Percentiles rank a stretch among this genome's conserved stretches.
phyloP scores from a whole-genome alignment of 2,113 vertebrate species.

The Etia nguti region DNA sequence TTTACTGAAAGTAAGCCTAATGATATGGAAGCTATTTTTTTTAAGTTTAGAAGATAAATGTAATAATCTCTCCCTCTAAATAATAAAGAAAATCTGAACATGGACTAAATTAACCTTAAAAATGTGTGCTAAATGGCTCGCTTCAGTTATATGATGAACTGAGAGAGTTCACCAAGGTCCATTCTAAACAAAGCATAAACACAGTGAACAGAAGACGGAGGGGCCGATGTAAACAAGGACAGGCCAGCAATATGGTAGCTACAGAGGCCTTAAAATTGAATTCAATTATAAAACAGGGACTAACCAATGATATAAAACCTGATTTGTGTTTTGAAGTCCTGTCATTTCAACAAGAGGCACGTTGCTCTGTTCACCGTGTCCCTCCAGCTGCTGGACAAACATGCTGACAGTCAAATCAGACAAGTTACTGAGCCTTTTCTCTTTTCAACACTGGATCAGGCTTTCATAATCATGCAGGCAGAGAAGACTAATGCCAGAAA shows the following conservation, averaged over 20 bases:
- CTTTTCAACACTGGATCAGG: conserved; percentile 70
- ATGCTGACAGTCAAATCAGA: conserved; percentile 38
- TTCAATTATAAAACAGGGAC: neutral
- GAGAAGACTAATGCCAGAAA: conserved; percentile 31
- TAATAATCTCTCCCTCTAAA: neutral
- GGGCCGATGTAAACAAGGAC: neutral
- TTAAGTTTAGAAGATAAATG: neutral
- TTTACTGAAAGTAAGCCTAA: neutral
- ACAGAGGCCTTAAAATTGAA: neutral
- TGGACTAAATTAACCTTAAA: neutral
- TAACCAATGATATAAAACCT: neutral
- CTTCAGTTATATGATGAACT: neutral
- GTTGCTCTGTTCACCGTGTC: neutral
- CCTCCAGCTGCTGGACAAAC: neutral
- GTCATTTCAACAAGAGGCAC: neutral
- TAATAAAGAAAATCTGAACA: neutral
- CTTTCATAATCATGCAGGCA: conserved; percentile 52
- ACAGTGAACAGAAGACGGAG: neutral
- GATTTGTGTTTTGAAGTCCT: neutral
- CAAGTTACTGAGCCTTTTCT: conserved; percentile 73
- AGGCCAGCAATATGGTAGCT: fast-evolving
- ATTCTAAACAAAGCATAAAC: neutral
- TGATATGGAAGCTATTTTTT: neutral
- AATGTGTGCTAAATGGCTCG: neutral
- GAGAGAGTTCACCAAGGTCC: neutral